Conservation (phyloP, 2,113 vertebrate species). For the Vidua chalybeata region DNA sequence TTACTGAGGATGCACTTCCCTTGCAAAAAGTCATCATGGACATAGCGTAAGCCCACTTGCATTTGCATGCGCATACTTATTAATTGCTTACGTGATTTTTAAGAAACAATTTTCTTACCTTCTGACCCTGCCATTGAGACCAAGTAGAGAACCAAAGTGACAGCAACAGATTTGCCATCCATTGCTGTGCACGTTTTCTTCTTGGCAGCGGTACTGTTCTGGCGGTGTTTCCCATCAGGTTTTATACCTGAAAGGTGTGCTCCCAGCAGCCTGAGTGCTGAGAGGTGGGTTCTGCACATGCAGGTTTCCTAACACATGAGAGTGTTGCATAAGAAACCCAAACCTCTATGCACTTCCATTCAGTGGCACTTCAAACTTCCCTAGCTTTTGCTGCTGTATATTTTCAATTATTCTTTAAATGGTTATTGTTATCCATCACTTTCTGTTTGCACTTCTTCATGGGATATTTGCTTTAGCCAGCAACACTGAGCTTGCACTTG, state of each 20-base stretch:
- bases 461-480: neutral
- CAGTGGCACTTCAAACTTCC: neutral
- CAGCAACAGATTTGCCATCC: neutral
- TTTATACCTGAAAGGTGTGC: neutral
- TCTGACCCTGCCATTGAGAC: constrained; percentile 54
- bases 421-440: neutral
- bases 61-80: neutral
- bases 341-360: neutral
- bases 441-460: neutral
- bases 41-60: neutral
- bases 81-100: neutral
- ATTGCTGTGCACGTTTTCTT: neutral
- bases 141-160: constrained; percentile 45
- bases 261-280: neutral
- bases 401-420: neutral
- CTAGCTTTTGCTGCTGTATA: neutral
- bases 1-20: neutral
- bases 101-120: constrained; percentile 68
- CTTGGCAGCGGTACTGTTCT: neutral
- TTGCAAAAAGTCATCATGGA: neutral
- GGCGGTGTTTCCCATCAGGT: neutral
- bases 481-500: neutral
- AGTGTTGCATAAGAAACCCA: neutral
- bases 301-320: neutral
- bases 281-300: neutral